Percentiles rank a stretch among this genome's conserved stretches.
phyloP scores from a whole-genome alignment of 2,113 vertebrate species.

The Menura novaehollandiae region DNA sequence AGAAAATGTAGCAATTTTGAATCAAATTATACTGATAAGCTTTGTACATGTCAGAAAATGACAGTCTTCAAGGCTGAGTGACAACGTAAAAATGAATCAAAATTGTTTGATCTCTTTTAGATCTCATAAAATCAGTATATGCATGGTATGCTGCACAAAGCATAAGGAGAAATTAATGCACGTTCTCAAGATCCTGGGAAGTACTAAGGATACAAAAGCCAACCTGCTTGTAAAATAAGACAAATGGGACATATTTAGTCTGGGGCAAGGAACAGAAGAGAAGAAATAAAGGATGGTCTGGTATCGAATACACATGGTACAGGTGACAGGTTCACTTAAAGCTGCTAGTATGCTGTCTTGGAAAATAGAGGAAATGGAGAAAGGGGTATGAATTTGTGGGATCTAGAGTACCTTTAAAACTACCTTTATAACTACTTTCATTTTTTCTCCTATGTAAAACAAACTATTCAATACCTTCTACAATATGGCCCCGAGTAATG shows the following conservation, averaged over 20 bases:
- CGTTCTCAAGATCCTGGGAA: background rate
- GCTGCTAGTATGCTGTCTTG: background rate
- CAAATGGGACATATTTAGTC: background rate
- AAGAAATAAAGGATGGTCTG: slow-evolving; percentile 1
- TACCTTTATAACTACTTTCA: background rate
- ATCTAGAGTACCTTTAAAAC: background rate
- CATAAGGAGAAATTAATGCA: background rate
- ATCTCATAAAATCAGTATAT: background rate
- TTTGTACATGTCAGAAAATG: background rate
- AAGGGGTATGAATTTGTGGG: background rate
- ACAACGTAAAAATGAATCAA: background rate
- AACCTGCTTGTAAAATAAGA: slow-evolving; percentile 12
- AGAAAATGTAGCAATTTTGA: background rate
- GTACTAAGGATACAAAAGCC: background rate
- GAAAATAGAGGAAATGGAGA: background rate
- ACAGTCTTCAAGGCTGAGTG: background rate
- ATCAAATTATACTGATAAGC: background rate
- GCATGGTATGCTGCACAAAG: background rate
- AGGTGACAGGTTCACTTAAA: background rate
- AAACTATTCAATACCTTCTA: slow-evolving; percentile 14
- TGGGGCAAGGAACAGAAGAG: background rate
- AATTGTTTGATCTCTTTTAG: background rate
- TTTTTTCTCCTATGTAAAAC: background rate
- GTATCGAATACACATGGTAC: background rate
- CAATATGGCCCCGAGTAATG: background rate